Base-by-base conservation (phyloP, 2,888 invertebrate genomes). In the Parochlus steinenii region DNA sequence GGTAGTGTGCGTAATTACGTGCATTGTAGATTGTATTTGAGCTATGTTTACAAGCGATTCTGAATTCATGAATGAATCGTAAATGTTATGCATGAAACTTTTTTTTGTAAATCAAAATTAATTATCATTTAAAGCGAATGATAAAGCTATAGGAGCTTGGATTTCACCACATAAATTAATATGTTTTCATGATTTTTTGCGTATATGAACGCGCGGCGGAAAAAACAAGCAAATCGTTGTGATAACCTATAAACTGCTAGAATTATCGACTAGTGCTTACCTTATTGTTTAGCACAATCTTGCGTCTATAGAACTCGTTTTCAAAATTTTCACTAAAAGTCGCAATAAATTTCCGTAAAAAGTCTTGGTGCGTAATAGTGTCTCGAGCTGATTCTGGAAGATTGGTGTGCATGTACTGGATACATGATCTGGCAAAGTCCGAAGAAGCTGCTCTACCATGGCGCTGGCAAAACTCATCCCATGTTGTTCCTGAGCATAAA, bases 351-450 rank as follows among this genome's bases (percentile, higher is more conserved):
- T 77, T 82, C 47, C 74, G 70, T 42, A 85, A 65, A 49, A 85
- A 74, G 48, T 83, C 83, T 42, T 76, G 72, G 52, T 85, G 79
- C 6, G 78, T 73, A 32, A 78, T 63, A 39, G 68, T 70, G 17
- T 70, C 62, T 40, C 74, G 66, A 14, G 71, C 65, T 46, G 67
- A 65, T 46, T 79, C 79, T 20, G 71, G 67, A 41, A 75, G 56
- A 51, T 74, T 74, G 31, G 73, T 67, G 46, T 74, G 74, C 42
- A 83, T 70, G 52, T 74, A 85, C 45, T 75, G 75, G 44, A 79
- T 68, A 58, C 85, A 85, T 48, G 80, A 79, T 60, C 79, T 80
- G 47, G 86, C 82, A 59, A 90, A 89, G 61, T 86, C 85, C 49
- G 79, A 76, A 40, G 85, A 85, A 38, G 86, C 79, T 41, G 74